Evolutionary conservation across 2,797 vertebrate species (phyloP), one percentile per base, ranked within the genome.

Genomic region (Phrynocephalus forsythii): DNA sequence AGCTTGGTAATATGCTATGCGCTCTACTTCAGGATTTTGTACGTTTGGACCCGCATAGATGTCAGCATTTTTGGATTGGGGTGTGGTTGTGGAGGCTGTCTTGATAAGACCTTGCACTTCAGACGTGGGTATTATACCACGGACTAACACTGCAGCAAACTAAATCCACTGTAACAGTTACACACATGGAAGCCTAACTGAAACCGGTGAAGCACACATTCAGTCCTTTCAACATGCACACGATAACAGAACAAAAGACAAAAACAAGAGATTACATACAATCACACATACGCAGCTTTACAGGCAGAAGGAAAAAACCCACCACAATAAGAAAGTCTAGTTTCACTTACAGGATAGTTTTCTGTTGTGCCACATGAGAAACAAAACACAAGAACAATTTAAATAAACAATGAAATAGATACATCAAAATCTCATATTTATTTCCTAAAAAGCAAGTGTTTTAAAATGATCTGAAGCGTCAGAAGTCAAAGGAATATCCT

Each of bases 301-400:
- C 90, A 93, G 81, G 91, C 93, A 92, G 87, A 22, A 73, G 33
- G 18, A 72, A 72, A 67, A 67, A 93, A 89, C 84, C 0, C 24
- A 93, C 89, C 87, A 93, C 68, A 94, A 48, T 87, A 90, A 83
- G 48, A 88, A 94, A 95, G 90, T 89, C 90, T 90, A 93, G 86
- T 88, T 92, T 92, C 94, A 97, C 96, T 97, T 97, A 97, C 97
- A 96, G 91, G 88, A 89, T 91, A 88, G 33, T 92, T 95, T 95
- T 96, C 96, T 97, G 94, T 90, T 88, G 89, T 92, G 96, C 96
- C 86, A 94, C 96, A 92, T 95, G 94, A 95, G 92, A 95, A 95
- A 93, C 90, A 92, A 97, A 90, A 96, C 88, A 82, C 85, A 95
- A 92, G 56, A 93, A 92, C 84, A 86, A 89, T 88, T 84, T 96